Conservation (phyloP, 2,888 invertebrate species). For the Tinea trinotella region DNA sequence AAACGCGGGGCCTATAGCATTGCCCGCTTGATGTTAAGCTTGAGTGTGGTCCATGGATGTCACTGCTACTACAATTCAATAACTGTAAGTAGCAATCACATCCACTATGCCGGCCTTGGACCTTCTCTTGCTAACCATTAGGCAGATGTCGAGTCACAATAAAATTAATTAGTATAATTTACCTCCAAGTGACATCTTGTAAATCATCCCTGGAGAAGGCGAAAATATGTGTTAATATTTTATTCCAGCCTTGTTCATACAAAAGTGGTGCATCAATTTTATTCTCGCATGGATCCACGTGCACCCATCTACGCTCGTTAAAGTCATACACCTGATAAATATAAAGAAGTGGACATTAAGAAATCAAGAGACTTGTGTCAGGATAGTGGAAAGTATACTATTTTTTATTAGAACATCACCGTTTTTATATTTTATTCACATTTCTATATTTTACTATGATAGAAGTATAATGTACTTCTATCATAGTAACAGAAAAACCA, state of each 20-base stretch:
- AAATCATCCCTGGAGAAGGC: slow-evolving; percentile 91
- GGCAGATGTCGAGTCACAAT: too few relatives aligned
- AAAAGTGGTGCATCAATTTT: slow-evolving; percentile 88
- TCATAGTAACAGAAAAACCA: neutral
- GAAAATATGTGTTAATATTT: slow-evolving; percentile 87
- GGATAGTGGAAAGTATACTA: too few relatives aligned
- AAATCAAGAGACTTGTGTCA: too few relatives aligned
- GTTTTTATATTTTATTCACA: neutral
- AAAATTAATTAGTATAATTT: too few relatives aligned
- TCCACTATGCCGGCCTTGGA: too few relatives aligned
- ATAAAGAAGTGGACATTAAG: neutral
- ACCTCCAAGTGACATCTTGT: slow-evolving; percentile 96
- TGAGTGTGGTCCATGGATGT: too few relatives aligned
- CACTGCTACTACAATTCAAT: too few relatives aligned
- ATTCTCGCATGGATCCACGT: slow-evolving; percentile 96
- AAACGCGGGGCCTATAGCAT: too few relatives aligned
- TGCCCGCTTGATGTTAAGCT: too few relatives aligned
- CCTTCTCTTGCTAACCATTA: too few relatives aligned
- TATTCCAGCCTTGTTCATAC: slow-evolving; percentile 93
- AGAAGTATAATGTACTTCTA: neutral
- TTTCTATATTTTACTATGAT: too few relatives aligned
- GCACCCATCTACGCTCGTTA: slow-evolving; percentile 86
- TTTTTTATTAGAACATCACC: neutral
- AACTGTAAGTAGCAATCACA: too few relatives aligned
- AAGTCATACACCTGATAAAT: slow-evolving; percentile 80